Percentiles rank a stretch among this genome's conserved stretches.
These are phyloP conservation scores for Delphinapterus leucas DNA, from an alignment of 2,113 vertebrate genomes.

Conservation along the genomic window DNA sequence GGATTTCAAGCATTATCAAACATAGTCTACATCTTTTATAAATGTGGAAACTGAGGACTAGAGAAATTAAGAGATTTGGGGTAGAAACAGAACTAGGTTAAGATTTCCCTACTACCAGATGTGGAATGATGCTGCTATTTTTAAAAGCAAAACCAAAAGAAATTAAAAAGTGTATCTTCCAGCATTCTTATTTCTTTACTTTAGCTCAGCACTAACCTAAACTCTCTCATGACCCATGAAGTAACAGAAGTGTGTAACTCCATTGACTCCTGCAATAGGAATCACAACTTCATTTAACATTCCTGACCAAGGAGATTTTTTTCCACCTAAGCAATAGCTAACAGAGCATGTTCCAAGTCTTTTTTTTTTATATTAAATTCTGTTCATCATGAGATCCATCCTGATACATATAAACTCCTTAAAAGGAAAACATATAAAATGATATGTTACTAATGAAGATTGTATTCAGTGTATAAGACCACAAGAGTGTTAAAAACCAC, in stretches of 20 bases:
- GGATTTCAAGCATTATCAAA: neutral
- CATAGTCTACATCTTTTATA: neutral
- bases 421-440: constrained; percentile 5
- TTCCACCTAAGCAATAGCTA: neutral
- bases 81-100: neutral
- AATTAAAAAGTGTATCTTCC: neutral
- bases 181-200: neutral
- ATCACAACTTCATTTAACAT: neutral
- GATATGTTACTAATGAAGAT: constrained; percentile 2
- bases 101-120: neutral
- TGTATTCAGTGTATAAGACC: neutral
- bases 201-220: neutral
- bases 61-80: neutral
- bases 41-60: neutral
- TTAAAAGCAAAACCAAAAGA: neutral
- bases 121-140: neutral
- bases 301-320: neutral
- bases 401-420: neutral
- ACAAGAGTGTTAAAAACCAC: neutral
- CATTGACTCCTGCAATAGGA: neutral
- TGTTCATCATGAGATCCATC: neutral
- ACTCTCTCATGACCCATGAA: neutral
- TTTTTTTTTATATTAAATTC: neutral
- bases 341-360: neutral
- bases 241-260: neutral